Evolutionary conservation across 1,140 invertebrate genomes (phyloP).

Genomic region (Semibalanus balanoides): DNA sequence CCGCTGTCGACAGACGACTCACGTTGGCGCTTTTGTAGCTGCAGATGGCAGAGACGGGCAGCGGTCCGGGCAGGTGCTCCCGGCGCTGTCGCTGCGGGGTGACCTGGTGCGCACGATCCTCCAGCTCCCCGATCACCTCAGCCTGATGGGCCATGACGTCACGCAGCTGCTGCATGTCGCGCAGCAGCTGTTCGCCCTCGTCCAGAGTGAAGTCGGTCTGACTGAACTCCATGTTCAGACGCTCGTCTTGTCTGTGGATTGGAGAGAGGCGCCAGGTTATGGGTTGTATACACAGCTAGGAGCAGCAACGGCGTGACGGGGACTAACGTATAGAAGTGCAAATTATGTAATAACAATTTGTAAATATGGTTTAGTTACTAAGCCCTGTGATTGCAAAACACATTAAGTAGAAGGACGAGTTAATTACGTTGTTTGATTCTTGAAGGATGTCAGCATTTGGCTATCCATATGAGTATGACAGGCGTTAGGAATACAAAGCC

Average conservation of each 20-base stretch:
- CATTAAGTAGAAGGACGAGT: no score
- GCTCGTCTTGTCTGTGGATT: constrained; percentile 45
- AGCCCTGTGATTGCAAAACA: no score
- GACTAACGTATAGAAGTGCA: no score
- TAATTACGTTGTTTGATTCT: no score
- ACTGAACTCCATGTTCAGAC: constrained; percentile 79
- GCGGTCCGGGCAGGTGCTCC: constrained; percentile 29
- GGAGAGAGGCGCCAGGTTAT: no score
- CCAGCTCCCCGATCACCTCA: constrained; percentile 58
- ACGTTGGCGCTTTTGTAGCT: constrained; percentile 78
- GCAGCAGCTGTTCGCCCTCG: constrained; percentile 76
- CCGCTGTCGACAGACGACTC: constrained; percentile 28
- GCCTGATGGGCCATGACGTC: constrained; percentile 82
- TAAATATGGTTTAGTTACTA: no score
- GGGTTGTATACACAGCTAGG: no score
- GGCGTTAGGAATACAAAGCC: no score
- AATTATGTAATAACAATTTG: no score
- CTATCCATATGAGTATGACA: no score
- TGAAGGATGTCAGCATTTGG: no score
- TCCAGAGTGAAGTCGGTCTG: constrained; percentile 86
- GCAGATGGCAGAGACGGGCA: constrained; percentile 67
- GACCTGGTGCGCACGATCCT: constrained; percentile 62
- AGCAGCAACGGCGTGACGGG: no score
- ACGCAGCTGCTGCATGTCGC: constrained; percentile 83
- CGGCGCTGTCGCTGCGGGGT: constrained; percentile 83